Evolutionary conservation across 92 coral and sea anemone genomes (phyloP).

Genomic region (Micromussa lordhowensis): DNA sequence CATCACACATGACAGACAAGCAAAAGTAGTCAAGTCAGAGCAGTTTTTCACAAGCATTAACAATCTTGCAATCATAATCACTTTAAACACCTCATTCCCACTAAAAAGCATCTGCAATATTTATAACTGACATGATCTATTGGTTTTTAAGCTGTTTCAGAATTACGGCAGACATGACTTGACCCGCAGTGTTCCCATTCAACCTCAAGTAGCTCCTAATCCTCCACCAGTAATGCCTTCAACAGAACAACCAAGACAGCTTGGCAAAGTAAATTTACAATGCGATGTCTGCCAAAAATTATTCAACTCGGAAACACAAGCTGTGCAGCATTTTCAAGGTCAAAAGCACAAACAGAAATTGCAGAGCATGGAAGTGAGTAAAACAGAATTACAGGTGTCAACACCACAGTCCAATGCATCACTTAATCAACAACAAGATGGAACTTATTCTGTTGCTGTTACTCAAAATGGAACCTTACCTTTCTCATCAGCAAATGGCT

Average conservation of each 20-base stretch:
- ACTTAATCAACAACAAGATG: background rate
- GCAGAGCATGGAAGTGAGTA: background rate
- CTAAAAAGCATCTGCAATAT: too few species aligned
- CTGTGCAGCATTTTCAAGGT: conserved; percentile 79
- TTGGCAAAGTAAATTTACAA: background rate
- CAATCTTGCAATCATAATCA: too few species aligned
- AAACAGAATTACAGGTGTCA: background rate
- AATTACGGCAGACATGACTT: background rate
- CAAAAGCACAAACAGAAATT: conserved; percentile 28
- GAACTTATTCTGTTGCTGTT: too few species aligned
- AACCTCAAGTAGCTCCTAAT: background rate
- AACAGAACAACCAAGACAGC: background rate
- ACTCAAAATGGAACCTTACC: background rate
- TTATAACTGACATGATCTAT: background rate
- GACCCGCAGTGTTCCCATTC: background rate
- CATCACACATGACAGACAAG: too few species aligned
- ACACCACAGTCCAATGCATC: background rate
- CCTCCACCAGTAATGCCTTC: background rate
- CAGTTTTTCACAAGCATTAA: too few species aligned
- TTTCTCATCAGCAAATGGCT: background rate
- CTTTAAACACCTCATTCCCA: too few species aligned
- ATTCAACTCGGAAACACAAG: conserved; percentile 84
- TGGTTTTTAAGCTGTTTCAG: background rate
- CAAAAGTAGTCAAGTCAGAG: too few species aligned
- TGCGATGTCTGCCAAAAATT: conserved; percentile 77